Percentiles rank a stretch among this genome's conserved stretches.
phyloP scores from a whole-genome alignment of 2,113 vertebrate species.

The Climacteris rufus region DNA sequence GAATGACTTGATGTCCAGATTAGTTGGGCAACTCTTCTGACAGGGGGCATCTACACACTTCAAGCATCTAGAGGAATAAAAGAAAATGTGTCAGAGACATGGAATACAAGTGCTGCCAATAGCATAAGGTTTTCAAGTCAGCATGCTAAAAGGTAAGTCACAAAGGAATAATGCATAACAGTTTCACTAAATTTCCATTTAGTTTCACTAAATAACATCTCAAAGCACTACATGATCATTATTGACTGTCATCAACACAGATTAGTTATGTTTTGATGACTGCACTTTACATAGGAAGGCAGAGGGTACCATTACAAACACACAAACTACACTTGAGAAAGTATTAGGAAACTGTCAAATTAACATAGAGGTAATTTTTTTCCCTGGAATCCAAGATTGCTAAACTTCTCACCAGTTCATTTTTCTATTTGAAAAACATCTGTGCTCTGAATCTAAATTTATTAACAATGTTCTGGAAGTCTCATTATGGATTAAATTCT shows the following conservation, averaged over 20 bases:
- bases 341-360: neutral
- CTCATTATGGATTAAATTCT: neutral
- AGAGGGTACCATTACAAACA: neutral
- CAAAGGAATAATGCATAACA: neutral
- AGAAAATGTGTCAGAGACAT: constrained; percentile 24
- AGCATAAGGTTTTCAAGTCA: neutral
- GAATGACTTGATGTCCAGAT: constrained; percentile 86
- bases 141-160: neutral
- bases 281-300: neutral
- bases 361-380: neutral
- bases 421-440: neutral
- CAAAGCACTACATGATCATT: neutral
- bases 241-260: neutral
- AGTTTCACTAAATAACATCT: neutral
- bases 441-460: neutral
- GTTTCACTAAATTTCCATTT: neutral
- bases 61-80: constrained; percentile 75
- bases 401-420: neutral
- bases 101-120: neutral
- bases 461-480: neutral
- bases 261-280: neutral
- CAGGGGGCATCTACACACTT: constrained; percentile 89
- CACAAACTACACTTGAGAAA: neutral
- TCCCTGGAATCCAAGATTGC: neutral
- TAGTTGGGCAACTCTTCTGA: constrained; percentile 89